Conservation (phyloP, 2,797 vertebrate species). For the Monodelphis domestica region DNA sequence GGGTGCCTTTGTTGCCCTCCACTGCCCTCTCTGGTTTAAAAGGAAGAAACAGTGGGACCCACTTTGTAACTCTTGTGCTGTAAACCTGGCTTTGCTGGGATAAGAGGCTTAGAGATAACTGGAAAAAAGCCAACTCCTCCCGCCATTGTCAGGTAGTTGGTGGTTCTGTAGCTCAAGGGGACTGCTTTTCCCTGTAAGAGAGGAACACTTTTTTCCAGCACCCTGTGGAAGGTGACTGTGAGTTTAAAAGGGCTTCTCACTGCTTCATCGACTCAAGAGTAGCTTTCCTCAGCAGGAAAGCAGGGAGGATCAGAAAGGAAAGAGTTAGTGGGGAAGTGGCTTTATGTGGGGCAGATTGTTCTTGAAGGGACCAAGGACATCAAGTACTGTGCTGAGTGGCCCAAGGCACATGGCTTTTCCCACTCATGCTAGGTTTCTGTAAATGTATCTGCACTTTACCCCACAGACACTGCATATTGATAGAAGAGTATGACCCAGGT, state of each 20-base stretch:
- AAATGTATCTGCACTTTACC: not conserved
- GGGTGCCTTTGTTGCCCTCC: not conserved
- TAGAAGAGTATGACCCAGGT: not conserved
- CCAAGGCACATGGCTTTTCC: not conserved
- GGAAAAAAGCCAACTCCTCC: not conserved
- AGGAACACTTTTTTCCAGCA: not conserved
- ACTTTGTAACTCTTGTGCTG: not conserved
- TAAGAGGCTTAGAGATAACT: not conserved
- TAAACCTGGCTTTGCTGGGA: not conserved
- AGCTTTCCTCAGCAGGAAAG: not conserved
- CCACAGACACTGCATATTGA: not conserved
- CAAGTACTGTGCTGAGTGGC: not conserved
- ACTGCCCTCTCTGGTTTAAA: not conserved
- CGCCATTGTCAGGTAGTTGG: not conserved
- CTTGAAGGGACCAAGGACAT: not conserved
- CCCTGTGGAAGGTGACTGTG: not conserved
- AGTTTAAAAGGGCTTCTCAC: not conserved
- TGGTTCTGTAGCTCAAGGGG: not conserved
- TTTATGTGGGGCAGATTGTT: not conserved
- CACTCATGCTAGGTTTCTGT: not conserved
- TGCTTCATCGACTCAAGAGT: not conserved
- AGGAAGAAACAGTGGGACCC: not conserved
- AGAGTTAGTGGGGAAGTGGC: not conserved
- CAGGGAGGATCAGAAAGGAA: not conserved
- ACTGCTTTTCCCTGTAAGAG: not conserved